These are phyloP conservation scores for Sitobion miscanthi DNA, from an alignment of 1,140 invertebrate species.

Conservation along the genomic window DNA sequence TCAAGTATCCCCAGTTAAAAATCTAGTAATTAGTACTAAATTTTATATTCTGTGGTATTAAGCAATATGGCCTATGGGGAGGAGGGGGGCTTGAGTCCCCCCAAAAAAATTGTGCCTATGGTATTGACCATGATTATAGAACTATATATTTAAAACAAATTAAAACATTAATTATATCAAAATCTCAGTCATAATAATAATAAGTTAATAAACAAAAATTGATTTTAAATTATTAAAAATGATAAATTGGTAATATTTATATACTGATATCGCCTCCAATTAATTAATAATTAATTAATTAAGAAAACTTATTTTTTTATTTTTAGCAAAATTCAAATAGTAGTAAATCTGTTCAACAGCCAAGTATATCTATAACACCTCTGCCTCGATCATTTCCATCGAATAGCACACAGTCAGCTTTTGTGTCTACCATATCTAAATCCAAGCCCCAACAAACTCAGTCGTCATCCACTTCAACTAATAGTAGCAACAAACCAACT, in stretches of 20 bases:
- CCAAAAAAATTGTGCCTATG: no score
- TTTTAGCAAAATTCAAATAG: conserved; percentile 54
- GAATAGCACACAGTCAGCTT: conserved; percentile 22
- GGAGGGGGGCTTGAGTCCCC: no score
- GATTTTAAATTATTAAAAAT: no score
- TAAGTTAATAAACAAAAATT: no score
- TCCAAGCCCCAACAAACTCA: conserved; percentile 74
- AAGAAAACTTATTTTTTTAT: background rate
- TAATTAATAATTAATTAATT: background rate
- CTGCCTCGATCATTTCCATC: conserved; percentile 67
- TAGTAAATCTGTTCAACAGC: conserved; percentile 71
- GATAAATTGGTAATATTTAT: background rate
- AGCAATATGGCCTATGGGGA: no score
- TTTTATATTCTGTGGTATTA: no score
- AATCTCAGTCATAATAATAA: no score
- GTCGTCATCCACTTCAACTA: conserved; percentile 85
- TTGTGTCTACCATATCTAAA: conserved; percentile 49
- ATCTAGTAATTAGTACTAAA: no score
- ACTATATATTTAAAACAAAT: no score
- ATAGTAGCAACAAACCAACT: conserved; percentile 71
- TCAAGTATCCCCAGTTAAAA: no score
- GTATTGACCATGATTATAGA: no score
- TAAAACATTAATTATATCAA: no score
- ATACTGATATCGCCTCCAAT: background rate
- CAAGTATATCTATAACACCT: conserved; percentile 90